These are phyloP conservation scores for Aix galericulata DNA, from an alignment of 2,113 vertebrate genomes.

Conservation along the genomic window DNA sequence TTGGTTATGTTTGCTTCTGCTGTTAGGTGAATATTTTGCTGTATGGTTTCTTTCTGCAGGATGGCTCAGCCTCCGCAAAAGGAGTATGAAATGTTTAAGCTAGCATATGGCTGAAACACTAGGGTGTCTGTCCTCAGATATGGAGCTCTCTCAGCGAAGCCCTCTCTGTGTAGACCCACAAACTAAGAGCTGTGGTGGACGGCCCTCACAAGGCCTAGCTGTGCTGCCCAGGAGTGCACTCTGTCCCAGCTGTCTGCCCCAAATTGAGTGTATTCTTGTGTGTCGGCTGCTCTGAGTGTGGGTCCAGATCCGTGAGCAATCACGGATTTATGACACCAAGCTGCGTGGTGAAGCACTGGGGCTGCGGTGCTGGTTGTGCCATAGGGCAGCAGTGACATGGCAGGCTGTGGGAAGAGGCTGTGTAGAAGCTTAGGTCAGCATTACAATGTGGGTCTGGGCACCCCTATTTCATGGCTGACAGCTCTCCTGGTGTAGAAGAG, in stretches of 20 bases:
- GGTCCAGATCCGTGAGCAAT: neutral
- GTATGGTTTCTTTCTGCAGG: neutral
- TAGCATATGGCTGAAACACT: fast-evolving
- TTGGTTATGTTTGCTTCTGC: neutral
- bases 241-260: neutral
- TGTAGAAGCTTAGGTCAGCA: too few species aligned
- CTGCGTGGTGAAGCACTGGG: neutral
- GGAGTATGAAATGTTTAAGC: neutral
- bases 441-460: neutral
- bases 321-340: neutral
- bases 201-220: neutral
- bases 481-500: neutral
- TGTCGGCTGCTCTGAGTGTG: neutral
- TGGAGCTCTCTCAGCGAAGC: neutral
- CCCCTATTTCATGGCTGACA: neutral
- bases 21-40: neutral
- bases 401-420: neutral
- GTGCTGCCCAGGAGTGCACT: fast-evolving
- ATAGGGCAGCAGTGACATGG: neutral
- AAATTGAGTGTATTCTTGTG: neutral
- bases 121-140: neutral
- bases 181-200: too few species aligned
- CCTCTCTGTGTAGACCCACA: neutral
- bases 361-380: neutral
- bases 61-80: neutral